Evolutionary conservation across 2,797 vertebrate species (phyloP).

Genomic region (Uromys caudimaculatus): DNA sequence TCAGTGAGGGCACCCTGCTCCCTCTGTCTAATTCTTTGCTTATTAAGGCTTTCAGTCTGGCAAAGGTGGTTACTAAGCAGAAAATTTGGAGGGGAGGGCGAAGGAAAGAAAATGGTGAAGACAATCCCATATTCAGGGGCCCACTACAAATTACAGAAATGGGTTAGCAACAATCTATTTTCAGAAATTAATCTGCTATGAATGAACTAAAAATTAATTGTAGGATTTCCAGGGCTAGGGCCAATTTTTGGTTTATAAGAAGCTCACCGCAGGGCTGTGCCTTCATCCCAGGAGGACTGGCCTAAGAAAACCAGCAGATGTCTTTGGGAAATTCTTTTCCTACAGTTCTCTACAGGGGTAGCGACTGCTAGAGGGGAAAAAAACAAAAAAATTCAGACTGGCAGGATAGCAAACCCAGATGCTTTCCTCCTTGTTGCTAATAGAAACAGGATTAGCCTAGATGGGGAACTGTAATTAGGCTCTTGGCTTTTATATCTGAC

Average conservation of each 20-base stretch:
- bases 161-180: constrained; percentile 64
- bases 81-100: background rate
- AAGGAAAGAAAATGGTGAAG: constrained; percentile 30
- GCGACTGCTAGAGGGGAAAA: constrained; percentile 53
- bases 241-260: constrained; percentile 60
- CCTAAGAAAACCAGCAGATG: constrained; percentile 57
- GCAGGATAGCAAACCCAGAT: constrained; percentile 79
- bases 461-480: constrained; percentile 83
- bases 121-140: constrained; percentile 48
- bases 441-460: constrained; percentile 83
- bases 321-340: constrained; percentile 62
- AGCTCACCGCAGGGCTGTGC: background rate
- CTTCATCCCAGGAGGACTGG: constrained; percentile 42
- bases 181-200: constrained; percentile 69
- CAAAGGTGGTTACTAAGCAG: constrained; percentile 19
- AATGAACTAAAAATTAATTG: constrained; percentile 72
- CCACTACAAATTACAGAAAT: constrained; percentile 56
- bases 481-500: constrained; percentile 84
- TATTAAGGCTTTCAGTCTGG: constrained; percentile 19
- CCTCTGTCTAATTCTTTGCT: constrained; percentile 45
- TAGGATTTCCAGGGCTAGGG: constrained; percentile 58
- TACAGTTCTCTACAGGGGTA: constrained; percentile 41
- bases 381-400: constrained; percentile 74
- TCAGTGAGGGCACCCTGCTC: background rate
- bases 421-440: constrained; percentile 82